Evolutionary conservation across 2,888 invertebrate species (phyloP).

Genomic region (Cactoblastis cactorum): DNA sequence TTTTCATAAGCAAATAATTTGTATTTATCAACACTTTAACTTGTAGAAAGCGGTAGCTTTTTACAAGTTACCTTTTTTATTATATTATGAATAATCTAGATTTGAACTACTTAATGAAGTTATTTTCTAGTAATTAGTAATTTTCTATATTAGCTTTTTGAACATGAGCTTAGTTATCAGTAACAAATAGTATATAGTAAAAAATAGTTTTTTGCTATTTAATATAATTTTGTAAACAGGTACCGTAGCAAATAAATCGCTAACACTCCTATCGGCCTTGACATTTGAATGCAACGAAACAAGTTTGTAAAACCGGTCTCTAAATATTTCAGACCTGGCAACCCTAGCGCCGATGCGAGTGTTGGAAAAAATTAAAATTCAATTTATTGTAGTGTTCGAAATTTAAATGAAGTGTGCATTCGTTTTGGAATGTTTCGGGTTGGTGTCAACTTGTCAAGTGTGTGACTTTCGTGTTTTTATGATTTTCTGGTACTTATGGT

Average conservation of each 20-base stretch:
- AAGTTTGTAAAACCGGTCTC: neutral
- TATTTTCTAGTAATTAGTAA: no score
- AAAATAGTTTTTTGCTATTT: no score
- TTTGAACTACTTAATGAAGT: no score
- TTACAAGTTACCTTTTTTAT: no score
- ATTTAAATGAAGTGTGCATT: conserved; percentile 11
- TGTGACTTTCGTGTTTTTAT: neutral
- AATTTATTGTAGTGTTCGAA: conserved; percentile 11
- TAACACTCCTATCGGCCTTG: neutral
- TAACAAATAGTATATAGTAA: no score
- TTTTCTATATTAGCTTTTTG: no score
- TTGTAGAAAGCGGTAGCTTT: no score
- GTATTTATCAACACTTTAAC: no score
- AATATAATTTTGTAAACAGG: no score
- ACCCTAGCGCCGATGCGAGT: conserved; percentile 5
- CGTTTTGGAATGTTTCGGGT: conserved; percentile 7
- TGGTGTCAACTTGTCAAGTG: conserved; percentile 8
- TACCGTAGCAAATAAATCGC: neutral
- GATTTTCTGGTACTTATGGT: conserved; percentile 5
- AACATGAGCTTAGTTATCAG: no score
- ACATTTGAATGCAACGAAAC: neutral
- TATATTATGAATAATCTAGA: no score
- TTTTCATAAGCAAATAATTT: no score
- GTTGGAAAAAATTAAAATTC: conserved; percentile 11
- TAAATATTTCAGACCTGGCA: neutral